Evolutionary conservation across 2,797 vertebrate species (phyloP).

Genomic region (Pseudochromis fuscus): DNA sequence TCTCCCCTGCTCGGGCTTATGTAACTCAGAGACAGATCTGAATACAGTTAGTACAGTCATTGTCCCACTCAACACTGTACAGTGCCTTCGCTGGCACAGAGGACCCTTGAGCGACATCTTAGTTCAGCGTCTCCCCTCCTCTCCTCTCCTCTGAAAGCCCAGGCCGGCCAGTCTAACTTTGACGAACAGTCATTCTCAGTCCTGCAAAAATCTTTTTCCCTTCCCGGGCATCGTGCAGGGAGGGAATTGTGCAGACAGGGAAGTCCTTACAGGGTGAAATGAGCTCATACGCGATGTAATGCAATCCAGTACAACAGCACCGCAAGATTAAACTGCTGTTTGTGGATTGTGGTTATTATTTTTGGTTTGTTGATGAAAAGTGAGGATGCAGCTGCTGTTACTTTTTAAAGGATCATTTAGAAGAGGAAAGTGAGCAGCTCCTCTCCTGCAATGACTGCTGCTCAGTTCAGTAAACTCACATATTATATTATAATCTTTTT

Average conservation of each 20-base stretch:
- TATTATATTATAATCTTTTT: neutral
- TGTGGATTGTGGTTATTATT: neutral
- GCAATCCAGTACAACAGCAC: constrained; percentile 16
- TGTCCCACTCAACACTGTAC: constrained; percentile 81
- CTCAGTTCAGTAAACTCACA: neutral
- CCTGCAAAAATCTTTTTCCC: constrained; percentile 46
- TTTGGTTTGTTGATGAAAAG: constrained; percentile 3
- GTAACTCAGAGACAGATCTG: constrained; percentile 80
- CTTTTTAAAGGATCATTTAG: neutral
- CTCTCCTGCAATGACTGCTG: too few species aligned
- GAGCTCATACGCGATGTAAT: constrained; percentile 49
- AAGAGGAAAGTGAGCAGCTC: too few species aligned
- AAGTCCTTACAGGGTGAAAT: constrained; percentile 54
- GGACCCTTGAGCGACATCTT: constrained; percentile 81
- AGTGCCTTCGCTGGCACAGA: constrained; percentile 67
- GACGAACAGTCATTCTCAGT: constrained; percentile 62
- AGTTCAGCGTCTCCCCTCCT: constrained; percentile 60
- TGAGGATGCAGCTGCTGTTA: neutral
- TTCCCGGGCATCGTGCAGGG: constrained; percentile 22
- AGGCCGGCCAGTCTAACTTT: constrained; percentile 52
- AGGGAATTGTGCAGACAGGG: constrained; percentile 32
- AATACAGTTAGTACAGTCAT: constrained; percentile 85
- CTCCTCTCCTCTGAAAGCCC: constrained; percentile 64
- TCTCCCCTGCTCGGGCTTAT: constrained; percentile 72
- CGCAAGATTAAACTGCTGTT: constrained; percentile 3